phyloP scores from a whole-genome alignment of 2,113 vertebrate species.

The Mus spicilegus region DNA sequence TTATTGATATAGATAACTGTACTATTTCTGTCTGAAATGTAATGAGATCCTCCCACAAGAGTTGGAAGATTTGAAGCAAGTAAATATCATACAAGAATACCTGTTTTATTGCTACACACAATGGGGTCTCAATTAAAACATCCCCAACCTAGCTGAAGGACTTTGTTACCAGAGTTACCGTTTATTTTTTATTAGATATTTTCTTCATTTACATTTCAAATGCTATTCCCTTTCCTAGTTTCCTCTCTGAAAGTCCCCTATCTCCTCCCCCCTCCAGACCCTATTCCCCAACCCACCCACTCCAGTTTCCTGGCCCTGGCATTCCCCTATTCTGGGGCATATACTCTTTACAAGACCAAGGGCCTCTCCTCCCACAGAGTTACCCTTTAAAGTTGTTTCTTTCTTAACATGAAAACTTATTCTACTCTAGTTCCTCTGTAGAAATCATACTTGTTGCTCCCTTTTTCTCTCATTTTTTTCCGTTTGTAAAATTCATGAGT shows the following conservation, averaged over 20 bases:
- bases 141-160: neutral
- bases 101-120: constrained; percentile 17
- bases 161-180: constrained; percentile 43
- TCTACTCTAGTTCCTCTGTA: neutral
- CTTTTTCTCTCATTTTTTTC: neutral
- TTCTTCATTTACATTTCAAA: too few relatives aligned
- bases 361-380: neutral
- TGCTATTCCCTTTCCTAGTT: too few relatives aligned
- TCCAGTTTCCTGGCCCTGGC: too few relatives aligned
- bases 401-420: constrained; percentile 34
- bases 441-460: neutral
- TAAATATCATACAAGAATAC: neutral
- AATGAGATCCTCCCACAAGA: neutral
- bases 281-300: too few relatives aligned
- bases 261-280: too few relatives aligned
- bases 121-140: constrained; percentile 39
- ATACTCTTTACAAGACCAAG: too few relatives aligned
- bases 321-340: too few relatives aligned
- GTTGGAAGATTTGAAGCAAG: neutral
- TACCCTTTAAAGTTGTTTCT: neutral
- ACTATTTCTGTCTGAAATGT: constrained; percentile 45
- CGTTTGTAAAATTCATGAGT: constrained; percentile 34
- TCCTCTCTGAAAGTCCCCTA: too few relatives aligned
- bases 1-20: neutral
- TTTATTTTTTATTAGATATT: too few relatives aligned